Percentiles rank a stretch among this genome's conserved stretches.
phyloP scores from a whole-genome alignment of 2,797 vertebrate genomes.

The Microtus obscurus region DNA sequence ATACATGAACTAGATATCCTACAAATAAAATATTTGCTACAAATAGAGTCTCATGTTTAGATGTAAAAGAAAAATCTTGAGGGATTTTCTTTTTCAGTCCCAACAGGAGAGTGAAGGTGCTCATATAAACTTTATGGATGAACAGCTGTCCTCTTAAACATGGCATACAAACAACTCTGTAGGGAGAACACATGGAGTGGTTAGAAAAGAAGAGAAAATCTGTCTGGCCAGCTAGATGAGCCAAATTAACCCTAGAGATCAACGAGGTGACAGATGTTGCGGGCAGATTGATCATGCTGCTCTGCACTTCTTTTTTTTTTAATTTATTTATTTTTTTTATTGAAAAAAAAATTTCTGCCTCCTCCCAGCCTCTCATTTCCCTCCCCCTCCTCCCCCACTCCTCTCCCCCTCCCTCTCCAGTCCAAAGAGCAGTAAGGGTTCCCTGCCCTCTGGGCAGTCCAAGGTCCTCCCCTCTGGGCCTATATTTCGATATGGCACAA shows the following conservation, averaged over 20 bases:
- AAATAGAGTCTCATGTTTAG: conserved; percentile 25
- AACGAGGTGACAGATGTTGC: neutral
- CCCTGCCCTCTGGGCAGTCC: no score
- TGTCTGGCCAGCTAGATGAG: neutral
- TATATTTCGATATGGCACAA: no score
- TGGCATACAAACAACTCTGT: neutral
- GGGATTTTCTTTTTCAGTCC: neutral
- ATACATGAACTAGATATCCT: neutral
- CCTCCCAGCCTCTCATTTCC: no score
- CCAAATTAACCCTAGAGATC: neutral
- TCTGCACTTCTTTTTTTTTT: no score
- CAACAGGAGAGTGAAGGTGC: neutral
- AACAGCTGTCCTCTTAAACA: neutral
- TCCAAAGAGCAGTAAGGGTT: no score
- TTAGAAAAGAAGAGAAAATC: neutral
- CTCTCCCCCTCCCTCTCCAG: no score
- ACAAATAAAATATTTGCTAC: conserved; percentile 11
- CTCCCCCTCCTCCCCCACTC: no score
- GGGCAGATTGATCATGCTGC: neutral
- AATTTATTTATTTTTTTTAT: no score
- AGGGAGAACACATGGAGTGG: neutral
- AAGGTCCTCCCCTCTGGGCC: no score
- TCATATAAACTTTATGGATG: neutral
- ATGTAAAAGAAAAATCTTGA: neutral
- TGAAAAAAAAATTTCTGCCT: no score